These are phyloP conservation scores for Amphiprion ocellaris DNA, from an alignment of 2,113 vertebrate genomes.

Conservation along the genomic window DNA sequence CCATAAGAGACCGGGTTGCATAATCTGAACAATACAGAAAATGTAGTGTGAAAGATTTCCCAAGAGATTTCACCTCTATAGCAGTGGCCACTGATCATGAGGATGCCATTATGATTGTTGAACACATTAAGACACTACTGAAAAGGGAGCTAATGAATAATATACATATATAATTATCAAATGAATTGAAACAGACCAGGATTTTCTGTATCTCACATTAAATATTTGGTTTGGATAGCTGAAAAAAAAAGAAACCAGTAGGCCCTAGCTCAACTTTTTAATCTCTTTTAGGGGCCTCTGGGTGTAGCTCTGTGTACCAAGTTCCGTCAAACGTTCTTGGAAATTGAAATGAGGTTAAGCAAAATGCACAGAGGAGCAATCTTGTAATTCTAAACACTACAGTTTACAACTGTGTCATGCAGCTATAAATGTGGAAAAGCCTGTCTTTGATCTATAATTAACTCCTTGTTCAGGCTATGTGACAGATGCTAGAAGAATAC, in stretches of 20 bases:
- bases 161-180: no score
- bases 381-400: not conserved
- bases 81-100: conserved; percentile 8
- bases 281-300: not conserved
- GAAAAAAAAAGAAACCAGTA: no score
- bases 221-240: not conserved
- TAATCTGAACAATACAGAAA: conserved; percentile 33
- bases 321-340: not conserved
- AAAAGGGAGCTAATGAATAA: no score
- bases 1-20: conserved; percentile 38
- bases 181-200: no score
- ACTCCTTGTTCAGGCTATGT: not conserved
- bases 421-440: not conserved
- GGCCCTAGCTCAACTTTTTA: not conserved
- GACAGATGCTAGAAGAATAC: conserved; percentile 2
- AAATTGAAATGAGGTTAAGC: not conserved
- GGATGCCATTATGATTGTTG: not conserved
- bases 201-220: no score
- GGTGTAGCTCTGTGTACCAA: not conserved
- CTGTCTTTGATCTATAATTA: conserved; percentile 31
- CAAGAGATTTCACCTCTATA: not conserved
- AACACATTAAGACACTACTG: no score
- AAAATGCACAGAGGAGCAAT: not conserved
- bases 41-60: not conserved
- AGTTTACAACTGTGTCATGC: not conserved